Percentiles rank a stretch among this genome's conserved stretches.
phyloP scores from a whole-genome alignment of 2,113 vertebrate species.

The Ctenodactylus gundi region DNA sequence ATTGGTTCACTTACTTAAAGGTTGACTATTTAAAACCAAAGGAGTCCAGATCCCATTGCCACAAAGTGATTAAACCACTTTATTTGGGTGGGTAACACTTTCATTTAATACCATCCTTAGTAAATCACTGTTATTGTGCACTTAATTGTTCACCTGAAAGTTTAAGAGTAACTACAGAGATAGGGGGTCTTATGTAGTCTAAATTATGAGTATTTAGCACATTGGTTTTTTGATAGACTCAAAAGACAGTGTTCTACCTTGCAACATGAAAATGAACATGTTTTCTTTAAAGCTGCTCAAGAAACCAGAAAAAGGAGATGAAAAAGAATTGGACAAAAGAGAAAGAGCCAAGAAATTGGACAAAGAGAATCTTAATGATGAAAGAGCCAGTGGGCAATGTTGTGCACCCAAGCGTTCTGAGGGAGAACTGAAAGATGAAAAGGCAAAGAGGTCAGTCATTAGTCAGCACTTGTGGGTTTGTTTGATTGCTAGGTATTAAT shows the following conservation, averaged over 20 bases:
- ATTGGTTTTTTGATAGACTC: conserved; percentile 31
- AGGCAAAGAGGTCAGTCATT: conserved; percentile 90
- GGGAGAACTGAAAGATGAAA: conserved; percentile 91
- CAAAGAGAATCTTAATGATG: conserved; percentile 91
- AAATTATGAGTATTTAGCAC: conserved; percentile 39
- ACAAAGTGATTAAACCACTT: conserved; percentile 55
- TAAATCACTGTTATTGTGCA: conserved; percentile 39
- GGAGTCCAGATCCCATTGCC: conserved; percentile 68
- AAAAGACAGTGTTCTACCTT: neutral
- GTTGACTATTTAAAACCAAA: conserved; percentile 59
- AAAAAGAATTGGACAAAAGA: conserved; percentile 92
- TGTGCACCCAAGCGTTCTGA: conserved; percentile 89
- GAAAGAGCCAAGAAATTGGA: conserved; percentile 94
- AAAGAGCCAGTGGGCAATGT: conserved; percentile 83
- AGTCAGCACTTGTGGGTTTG: conserved; percentile 70
- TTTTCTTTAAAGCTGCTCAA: conserved; percentile 92
- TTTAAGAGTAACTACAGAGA: conserved; percentile 38
- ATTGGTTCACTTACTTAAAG: conserved; percentile 26
- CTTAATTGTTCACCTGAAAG: conserved; percentile 43
- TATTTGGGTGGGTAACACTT: conserved; percentile 47
- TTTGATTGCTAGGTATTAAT: conserved; percentile 50
- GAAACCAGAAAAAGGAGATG: conserved; percentile 94
- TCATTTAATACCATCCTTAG: conserved; percentile 40
- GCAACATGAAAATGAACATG: conserved; percentile 66
- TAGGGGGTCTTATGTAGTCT: neutral